A percentile compares a stretch with the other conserved stretches of the same genome.
Evolutionary conservation across 2,797 vertebrate genomes (phyloP).

Genomic region (Lagodon rhomboides): DNA sequence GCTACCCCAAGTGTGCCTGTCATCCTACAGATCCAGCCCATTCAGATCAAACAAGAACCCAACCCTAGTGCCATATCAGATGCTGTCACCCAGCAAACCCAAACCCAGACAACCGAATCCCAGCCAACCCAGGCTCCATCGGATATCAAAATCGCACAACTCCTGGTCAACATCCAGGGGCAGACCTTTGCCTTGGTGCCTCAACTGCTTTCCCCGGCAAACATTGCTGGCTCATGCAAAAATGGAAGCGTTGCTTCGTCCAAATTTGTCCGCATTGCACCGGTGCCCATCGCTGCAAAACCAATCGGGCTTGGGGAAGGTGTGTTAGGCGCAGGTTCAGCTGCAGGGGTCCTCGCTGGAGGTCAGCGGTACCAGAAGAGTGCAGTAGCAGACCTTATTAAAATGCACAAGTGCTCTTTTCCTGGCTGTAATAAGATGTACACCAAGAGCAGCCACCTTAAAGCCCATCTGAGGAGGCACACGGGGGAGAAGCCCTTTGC

Average conservation of each 20-base stretch:
- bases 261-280: constrained; percentile 97
- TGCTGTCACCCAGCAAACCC: constrained; percentile 46
- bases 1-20: constrained; percentile 82
- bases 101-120: constrained; percentile 63
- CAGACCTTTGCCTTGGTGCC: constrained; percentile 98
- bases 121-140: constrained; percentile 74
- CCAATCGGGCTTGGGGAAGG: constrained; percentile 90
- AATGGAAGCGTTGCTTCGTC: constrained; percentile 85
- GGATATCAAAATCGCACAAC: constrained; percentile 96
- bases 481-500: constrained; percentile 99
- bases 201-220: constrained; percentile 91
- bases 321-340: constrained; percentile 73
- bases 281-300: constrained; percentile 97
- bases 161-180: constrained; percentile 98
- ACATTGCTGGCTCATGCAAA: constrained; percentile 64
- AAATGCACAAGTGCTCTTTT: constrained; percentile 99
- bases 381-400: constrained; percentile 95
- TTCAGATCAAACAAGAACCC: constrained; percentile 93
- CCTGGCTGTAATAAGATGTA: constrained; percentile 99
- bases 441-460: constrained; percentile 99
- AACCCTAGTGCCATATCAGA: constrained; percentile 76
- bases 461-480: constrained; percentile 97
- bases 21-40: constrained; percentile 94
- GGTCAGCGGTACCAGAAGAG: constrained; percentile 96
- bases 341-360: constrained; percentile 87